Evolutionary conservation across 2,113 vertebrate species (phyloP), one percentile per base, ranked within the genome.

Genomic region (Poeciliopsis occidentalis): DNA sequence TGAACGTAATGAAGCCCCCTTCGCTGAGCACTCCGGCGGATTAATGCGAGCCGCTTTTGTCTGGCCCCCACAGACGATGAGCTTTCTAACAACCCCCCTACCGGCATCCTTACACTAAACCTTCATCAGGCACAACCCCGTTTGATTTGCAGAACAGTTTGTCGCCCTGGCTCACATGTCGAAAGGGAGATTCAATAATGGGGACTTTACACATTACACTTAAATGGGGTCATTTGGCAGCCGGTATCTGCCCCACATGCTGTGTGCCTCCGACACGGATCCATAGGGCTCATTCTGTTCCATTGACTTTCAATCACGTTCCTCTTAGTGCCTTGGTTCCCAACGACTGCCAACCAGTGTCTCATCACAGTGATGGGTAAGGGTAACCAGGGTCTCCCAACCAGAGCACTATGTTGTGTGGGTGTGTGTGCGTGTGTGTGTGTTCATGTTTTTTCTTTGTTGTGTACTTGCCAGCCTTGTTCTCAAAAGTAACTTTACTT

Each of bases 281-380:
- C 92, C 82, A 90, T 91, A 80, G 67, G 70, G 75, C 75, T 89
- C 88, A 85, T 87, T 91, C 87, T 78, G 68, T 84, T 61, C 57
- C 79, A 93, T 84, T 80, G 92, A 90, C 87, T 90, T 91, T 89
- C 88, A 85, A 86, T 92, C 88, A 83, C 82, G 26, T 86, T 88
- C 72, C 82, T 73, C 80, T 44, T 51, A 85, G 67, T 80, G 80
- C 27, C 66, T 66, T 67, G 71, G 17, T 80, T 79, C 54, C 80
- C 80, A 87, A 65, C 78, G 73, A 76, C 76, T 76, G 19, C 8
- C 67, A 47, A 73, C 78, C 71, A 37, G 73, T 78, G 81, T 83
- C 81, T 81, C 81, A 86, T 83, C 88, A 84, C 67, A 80, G 84
- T 37, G 57, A 83, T 15, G 75, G 75, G 67, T 71, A 74, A 83